These are phyloP conservation scores for Alces alces DNA, from an alignment of 2,113 vertebrate genomes.

Conservation along the genomic window DNA sequence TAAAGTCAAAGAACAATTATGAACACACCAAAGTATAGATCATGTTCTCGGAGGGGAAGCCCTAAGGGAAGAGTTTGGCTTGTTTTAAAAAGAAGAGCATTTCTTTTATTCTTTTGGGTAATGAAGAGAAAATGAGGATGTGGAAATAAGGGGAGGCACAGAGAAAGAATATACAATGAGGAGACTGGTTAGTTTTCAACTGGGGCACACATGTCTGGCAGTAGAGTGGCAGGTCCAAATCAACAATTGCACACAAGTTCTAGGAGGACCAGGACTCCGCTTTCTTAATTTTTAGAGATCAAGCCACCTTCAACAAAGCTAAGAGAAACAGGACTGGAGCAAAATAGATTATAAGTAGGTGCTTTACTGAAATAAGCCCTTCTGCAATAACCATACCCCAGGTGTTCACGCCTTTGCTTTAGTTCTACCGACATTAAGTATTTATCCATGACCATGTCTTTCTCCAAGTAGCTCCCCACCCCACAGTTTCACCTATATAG, in stretches of 20 bases:
- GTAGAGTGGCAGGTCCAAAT: not conserved
- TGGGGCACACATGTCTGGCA: too few relatives aligned
- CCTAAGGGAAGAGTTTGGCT: not conserved
- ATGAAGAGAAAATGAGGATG: not conserved
- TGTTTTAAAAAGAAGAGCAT: not conserved
- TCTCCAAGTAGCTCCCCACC: not conserved
- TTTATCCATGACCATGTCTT: not conserved
- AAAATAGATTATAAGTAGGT: not conserved
- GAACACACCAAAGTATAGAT: not conserved
- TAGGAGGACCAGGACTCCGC: not conserved
- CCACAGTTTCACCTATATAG: not conserved
- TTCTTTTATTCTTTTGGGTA: not conserved
- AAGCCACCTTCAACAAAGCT: not conserved
- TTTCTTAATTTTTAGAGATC: not conserved
- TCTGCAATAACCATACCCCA: not conserved
- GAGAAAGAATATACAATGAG: not conserved
- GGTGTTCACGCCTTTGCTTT: not conserved
- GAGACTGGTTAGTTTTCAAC: not conserved
- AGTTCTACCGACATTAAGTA: not conserved
- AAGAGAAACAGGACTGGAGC: not conserved
- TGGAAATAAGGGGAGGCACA: not conserved
- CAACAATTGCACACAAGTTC: not conserved
- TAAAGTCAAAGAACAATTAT: not conserved
- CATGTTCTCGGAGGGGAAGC: not conserved
- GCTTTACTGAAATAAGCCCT: not conserved